Percentiles rank a stretch among this genome's conserved stretches.
Evolutionary conservation across 2,888 invertebrate species (phyloP).

Genomic region (Nomada ferruginata): DNA sequence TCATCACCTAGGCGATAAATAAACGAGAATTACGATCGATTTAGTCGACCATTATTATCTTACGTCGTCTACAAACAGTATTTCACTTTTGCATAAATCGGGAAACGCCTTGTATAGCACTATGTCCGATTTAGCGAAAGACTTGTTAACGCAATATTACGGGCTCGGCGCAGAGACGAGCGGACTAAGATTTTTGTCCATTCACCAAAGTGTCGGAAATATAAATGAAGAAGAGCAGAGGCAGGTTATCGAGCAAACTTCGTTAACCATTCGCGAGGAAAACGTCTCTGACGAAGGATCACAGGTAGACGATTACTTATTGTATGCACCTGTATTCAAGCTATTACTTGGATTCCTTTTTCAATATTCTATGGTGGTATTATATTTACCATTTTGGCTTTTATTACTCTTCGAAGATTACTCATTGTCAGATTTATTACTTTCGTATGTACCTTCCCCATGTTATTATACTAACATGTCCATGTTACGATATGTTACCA

Average conservation of each 20-base stretch:
- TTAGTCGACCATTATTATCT: not conserved
- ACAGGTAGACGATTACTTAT: slow-evolving; percentile 26
- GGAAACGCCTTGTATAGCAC: not conserved
- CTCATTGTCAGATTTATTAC: not conserved
- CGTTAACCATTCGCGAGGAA: slow-evolving; percentile 45
- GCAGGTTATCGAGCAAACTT: slow-evolving; percentile 37
- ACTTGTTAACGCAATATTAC: slow-evolving; percentile 72
- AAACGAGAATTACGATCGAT: slow-evolving; percentile 57
- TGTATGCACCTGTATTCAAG: not conserved
- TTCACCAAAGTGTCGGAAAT: slow-evolving; percentile 60
- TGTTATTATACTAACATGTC: too few species aligned
- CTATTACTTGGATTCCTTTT: not conserved
- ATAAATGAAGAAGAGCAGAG: slow-evolving; percentile 38
- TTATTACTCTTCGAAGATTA: not conserved
- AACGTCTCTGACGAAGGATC: slow-evolving; percentile 42
- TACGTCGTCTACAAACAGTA: not conserved
- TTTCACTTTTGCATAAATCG: not conserved
- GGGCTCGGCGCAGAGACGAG: slow-evolving; percentile 62
- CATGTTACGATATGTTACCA: too few species aligned
- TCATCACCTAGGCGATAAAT: slow-evolving; percentile 54
- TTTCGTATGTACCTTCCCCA: too few species aligned
- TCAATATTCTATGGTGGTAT: not conserved
- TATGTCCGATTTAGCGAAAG: slow-evolving; percentile 70
- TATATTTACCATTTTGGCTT: not conserved
- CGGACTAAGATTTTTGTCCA: slow-evolving; percentile 56